Base-by-base conservation (phyloP, 2,113 vertebrate genomes). In the Ammospiza nelsoni region DNA sequence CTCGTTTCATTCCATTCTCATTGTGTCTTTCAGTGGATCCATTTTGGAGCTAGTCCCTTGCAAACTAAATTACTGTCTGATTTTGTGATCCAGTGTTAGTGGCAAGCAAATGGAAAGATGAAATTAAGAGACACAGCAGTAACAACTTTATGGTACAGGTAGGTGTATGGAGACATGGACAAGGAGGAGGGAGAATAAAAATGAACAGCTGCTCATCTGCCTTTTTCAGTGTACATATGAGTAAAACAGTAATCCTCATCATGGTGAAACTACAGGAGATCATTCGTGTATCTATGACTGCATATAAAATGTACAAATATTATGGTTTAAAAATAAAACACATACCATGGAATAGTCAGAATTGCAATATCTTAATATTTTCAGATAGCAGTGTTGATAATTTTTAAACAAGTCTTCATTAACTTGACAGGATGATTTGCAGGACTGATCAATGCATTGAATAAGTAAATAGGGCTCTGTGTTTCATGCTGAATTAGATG, bases 21-120 rank as follows among this genome's bases (percentile, higher is more conserved):
- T 3, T 46, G 1, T 35, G 15, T 44, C 16, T n/a, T 71, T 2
- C 5, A 44, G 6, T 21, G n/a, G 3, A 23, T 62, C 18, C 2
- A 8, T 58, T 86, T 82, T 79, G n/a, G 15, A 79, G 11, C 6
- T 62, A 5, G 6, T 48, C 6, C 12, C 6, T 74, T 91, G 8
- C 43, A 91, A 15, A 11, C 35, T 29, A 41, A 82, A 25, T 12
- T 72, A 29, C 9, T 57, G 2, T 37, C 11, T 66, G 20, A 76
- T 57, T 92, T 80, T 80, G 11, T 84, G 49, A 62, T 80, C 24
- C 5, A 21, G 0, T 41, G 9, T 33, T 77, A 54, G 37, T 17
- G 8, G 3, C 14, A 84, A 25, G 7, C 6, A 91, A 84, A 78
- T 14, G 4, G 28, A 84, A 87, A 74, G 20, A 44, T 27, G 14